Evolutionary conservation across 1,140 invertebrate genomes (phyloP), one percentile per base, ranked within the genome.

Genomic region (Platorchestia sp.): DNA sequence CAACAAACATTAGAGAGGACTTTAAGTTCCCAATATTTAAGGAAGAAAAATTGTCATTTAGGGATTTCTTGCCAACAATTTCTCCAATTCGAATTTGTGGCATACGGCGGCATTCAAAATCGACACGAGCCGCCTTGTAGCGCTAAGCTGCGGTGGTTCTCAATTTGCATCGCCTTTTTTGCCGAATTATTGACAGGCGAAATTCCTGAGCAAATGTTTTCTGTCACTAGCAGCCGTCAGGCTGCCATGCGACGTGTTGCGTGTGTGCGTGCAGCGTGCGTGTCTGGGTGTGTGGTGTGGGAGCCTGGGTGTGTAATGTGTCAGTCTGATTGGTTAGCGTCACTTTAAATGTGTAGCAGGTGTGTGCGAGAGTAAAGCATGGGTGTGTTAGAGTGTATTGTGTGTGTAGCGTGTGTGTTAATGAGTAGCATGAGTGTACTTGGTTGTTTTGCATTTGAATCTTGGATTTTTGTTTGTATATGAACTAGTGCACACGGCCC

Each of bases 151-250:
- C 91, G 43, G 44, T 47, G 45, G 6, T 10, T 45, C 91, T 45
- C 91, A 45, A 93, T 93, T 93, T 93, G 91, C 91, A 93, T 93
- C 91, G 91, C 44, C 91, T 36, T 93, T 93, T 93, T 47, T 93
- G 91, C 45, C 91, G 44, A 47, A 44, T 93, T 93, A 93, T 93
- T 47, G 91, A 93, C 91, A 93, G 91, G 47, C 43, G 91, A 93
- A 93, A 93, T 93, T 93, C 89, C 44, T 93, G 91, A 93, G 91
- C 91, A 93, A 93, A 45, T 93, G 91, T 93, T 44, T 7, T 45
- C 43, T 41, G n/a, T 45, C 91, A 93, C 44, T 44, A 47, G 16
- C 91, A 93, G 45, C 91, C 14, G 91, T 47, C 5, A 44, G 27
- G 59, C 59, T 22, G 59, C 59, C 59, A 75, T 75, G 59, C 36